Conservation (phyloP, 2,888 invertebrate species). For the Lasioglossum marginatum region DNA sequence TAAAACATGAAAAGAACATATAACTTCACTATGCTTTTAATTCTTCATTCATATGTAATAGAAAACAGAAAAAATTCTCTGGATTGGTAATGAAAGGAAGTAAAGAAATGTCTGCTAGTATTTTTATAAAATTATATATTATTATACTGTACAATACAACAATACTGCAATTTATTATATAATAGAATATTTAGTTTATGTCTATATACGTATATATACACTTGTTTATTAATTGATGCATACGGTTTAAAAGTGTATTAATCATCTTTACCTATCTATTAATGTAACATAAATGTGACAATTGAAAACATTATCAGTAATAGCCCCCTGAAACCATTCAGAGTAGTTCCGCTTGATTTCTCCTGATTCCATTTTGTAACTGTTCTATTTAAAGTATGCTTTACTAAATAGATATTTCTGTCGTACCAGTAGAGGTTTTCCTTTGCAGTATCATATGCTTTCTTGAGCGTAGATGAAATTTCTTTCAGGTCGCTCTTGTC, state of each 20-base stretch:
- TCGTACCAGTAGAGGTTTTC: slow-evolving; percentile 58
- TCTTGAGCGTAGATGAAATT: slow-evolving; percentile 35
- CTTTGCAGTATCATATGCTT: slow-evolving; percentile 47
- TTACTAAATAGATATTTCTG: neutral
- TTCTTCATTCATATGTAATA: no score
- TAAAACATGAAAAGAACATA: neutral
- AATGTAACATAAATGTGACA: slow-evolving; percentile 13
- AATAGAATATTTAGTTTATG: neutral
- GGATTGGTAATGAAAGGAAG: neutral
- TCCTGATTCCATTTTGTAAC: neutral
- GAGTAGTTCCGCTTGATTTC: neutral
- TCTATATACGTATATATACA: slow-evolving; percentile 1
- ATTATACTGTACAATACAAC: neutral
- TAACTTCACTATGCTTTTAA: no score
- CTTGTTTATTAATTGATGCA: neutral
- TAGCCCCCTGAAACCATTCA: neutral
- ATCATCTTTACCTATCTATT: neutral
- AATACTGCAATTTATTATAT: neutral
- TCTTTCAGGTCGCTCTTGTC: neutral
- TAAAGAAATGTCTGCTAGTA: neutral
- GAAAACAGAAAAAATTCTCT: neutral
- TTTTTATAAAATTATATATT: neutral
- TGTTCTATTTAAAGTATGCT: neutral
- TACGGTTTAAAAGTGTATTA: neutral
- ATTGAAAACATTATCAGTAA: slow-evolving; percentile 17